phyloP scores from a whole-genome alignment of 2,113 vertebrate species.

The Eptatretus burgeri region DNA sequence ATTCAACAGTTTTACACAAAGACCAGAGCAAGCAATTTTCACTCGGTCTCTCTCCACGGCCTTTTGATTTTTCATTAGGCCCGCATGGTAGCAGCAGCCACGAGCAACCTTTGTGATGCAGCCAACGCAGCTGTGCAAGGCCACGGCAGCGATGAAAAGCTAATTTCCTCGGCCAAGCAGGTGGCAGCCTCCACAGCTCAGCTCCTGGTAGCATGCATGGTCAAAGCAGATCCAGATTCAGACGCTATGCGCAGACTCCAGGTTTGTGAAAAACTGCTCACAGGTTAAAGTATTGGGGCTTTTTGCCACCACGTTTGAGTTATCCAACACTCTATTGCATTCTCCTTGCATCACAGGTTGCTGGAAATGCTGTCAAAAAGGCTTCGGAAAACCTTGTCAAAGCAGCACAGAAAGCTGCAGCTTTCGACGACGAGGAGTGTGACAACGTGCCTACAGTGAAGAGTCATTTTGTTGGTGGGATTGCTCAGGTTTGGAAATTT shows the following conservation, averaged over 20 bases:
- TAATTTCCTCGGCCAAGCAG: slow-evolving; percentile 78
- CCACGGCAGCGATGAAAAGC: slow-evolving; percentile 75
- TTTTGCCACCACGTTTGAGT: no score
- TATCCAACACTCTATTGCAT: not conserved
- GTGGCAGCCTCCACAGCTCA: slow-evolving; percentile 77
- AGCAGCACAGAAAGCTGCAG: slow-evolving; percentile 76
- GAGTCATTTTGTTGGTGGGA: slow-evolving; percentile 84
- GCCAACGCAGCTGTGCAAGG: slow-evolving; percentile 75
- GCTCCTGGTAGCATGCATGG: slow-evolving; percentile 85
- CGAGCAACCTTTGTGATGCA: slow-evolving; percentile 67
- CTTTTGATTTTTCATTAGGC: slow-evolving; percentile 20
- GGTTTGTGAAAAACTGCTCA: slow-evolving; percentile 17
- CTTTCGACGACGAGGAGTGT: slow-evolving; percentile 60
- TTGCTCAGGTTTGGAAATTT: slow-evolving; percentile 48
- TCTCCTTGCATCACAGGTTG: slow-evolving; percentile 22
- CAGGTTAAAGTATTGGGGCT: no score
- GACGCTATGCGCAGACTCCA: slow-evolving; percentile 93
- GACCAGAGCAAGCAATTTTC: no score
- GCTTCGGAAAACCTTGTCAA: slow-evolving; percentile 87
- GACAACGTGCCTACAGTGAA: slow-evolving; percentile 53
- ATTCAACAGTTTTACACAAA: no score
- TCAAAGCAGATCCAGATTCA: slow-evolving; percentile 86
- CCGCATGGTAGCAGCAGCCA: slow-evolving; percentile 78
- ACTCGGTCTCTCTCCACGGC: no score
- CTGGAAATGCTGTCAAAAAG: slow-evolving; percentile 72